phyloP scores from a whole-genome alignment of 2,797 vertebrate species.

The Sardinella longiceps region DNA sequence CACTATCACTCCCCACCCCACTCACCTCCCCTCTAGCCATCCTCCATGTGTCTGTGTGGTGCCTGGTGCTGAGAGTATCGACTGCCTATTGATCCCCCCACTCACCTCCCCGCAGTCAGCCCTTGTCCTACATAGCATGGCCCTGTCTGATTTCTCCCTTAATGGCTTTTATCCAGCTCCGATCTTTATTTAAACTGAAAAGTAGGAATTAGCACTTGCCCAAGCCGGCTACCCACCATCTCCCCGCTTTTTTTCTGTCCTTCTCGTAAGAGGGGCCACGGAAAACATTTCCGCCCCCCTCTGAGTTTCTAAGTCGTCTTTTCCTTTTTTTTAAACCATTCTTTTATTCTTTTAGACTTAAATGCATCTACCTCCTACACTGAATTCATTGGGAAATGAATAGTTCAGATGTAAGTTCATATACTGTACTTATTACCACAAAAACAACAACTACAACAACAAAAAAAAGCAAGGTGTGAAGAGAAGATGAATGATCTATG shows the following conservation, averaged over 20 bases:
- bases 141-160: slow-evolving; percentile 85
- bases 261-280: background rate
- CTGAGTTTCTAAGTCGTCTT: slow-evolving; percentile 17
- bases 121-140: slow-evolving; percentile 84
- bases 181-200: slow-evolving; percentile 88
- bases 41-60: slow-evolving; percentile 16
- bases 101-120: slow-evolving; percentile 85
- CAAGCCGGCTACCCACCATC: slow-evolving; percentile 65
- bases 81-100: slow-evolving; percentile 82
- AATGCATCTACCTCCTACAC: background rate
- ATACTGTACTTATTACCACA: background rate
- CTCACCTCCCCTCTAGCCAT: slow-evolving; percentile 27
- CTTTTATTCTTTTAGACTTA: background rate
- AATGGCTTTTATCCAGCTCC: slow-evolving; percentile 86
- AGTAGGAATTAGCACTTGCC: slow-evolving; percentile 83
- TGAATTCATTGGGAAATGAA: background rate
- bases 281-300: slow-evolving; percentile 50
- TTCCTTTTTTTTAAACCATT: slow-evolving; percentile 48
- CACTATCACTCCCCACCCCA: background rate
- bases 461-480: too few species aligned
- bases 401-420: background rate
- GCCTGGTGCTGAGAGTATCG: slow-evolving; percentile 81
- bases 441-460: too few species aligned
- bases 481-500: background rate
- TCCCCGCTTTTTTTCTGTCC: slow-evolving; percentile 59